A percentile compares a stretch with the other conserved stretches of the same genome.
These are phyloP conservation scores for Drosophila aff. DNA, from an alignment of 1,140 invertebrate species.

Conservation along the genomic window DNA sequence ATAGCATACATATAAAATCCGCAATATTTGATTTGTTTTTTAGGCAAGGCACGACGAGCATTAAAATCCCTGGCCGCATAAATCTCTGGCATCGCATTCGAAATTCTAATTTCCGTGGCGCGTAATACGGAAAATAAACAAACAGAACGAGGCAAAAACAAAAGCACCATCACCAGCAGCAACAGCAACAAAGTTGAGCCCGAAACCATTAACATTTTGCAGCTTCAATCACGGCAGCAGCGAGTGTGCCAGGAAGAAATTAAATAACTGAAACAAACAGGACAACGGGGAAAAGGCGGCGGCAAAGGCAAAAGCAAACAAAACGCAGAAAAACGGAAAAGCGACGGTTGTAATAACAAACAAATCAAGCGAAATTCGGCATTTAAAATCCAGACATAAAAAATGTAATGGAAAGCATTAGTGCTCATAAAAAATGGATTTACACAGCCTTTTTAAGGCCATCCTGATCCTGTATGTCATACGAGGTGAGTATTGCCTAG, in stretches of 20 bases:
- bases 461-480: constrained; percentile 84
- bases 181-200: constrained; percentile 34
- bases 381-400: constrained; percentile 78
- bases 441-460: constrained; percentile 85
- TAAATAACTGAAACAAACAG: constrained; percentile 54
- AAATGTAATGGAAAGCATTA: constrained; percentile 85
- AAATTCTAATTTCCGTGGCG: constrained; percentile 59
- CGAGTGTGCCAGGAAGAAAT: constrained; percentile 39
- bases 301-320: constrained; percentile 11
- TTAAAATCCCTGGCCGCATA: constrained; percentile 43
- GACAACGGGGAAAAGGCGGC: neutral
- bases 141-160: constrained; percentile 40
- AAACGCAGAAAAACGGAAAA: neutral
- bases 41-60: constrained; percentile 28
- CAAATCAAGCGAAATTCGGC: constrained; percentile 71
- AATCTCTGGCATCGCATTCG: constrained; percentile 37
- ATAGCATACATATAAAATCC: constrained; percentile 9
- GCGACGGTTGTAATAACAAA: constrained; percentile 42
- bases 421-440: constrained; percentile 85
- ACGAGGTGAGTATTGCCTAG: constrained; percentile 72
- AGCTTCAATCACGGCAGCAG: constrained; percentile 56
- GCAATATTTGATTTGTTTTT: constrained; percentile 27
- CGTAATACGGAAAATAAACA: constrained; percentile 61
- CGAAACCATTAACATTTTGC: constrained; percentile 67
- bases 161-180: constrained; percentile 21